Evolutionary conservation across 2,113 vertebrate species (phyloP).

Genomic region (Myotis davidii): DNA sequence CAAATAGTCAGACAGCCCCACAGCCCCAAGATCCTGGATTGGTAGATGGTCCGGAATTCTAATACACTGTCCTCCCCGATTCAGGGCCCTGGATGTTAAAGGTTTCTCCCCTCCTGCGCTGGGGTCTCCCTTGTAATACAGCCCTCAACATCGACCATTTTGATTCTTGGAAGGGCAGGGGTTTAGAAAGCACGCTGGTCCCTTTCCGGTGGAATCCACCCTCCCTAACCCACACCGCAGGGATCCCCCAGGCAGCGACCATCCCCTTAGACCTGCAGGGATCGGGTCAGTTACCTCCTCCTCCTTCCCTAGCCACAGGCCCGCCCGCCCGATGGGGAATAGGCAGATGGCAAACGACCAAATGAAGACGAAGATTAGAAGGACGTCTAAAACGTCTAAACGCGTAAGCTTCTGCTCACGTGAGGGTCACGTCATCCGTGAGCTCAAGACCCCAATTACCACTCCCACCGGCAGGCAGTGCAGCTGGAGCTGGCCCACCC

Average conservation of each 20-base stretch:
- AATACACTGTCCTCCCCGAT: background rate
- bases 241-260: background rate
- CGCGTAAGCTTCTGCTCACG: slow-evolving; percentile 56
- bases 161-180: background rate
- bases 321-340: background rate
- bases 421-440: slow-evolving; percentile 67
- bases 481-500: background rate
- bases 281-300: background rate
- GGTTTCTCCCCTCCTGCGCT: background rate
- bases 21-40: background rate
- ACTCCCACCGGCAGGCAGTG: slow-evolving; percentile 58
- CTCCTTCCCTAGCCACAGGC: background rate
- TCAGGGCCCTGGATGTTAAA: background rate
- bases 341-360: background rate
- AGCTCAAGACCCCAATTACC: slow-evolving; percentile 71
- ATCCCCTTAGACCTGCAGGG: slow-evolving; percentile 45
- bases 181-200: background rate
- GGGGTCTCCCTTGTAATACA: background rate
- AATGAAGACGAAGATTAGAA: slow-evolving; percentile 15
- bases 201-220: background rate
- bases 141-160: background rate
- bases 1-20: background rate
- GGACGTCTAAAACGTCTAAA: slow-evolving; percentile 38
- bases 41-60: background rate
- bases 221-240: background rate